These are phyloP conservation scores for Drosophila neotestacea DNA, from an alignment of 2,888 invertebrate species.

Conservation along the genomic window DNA sequence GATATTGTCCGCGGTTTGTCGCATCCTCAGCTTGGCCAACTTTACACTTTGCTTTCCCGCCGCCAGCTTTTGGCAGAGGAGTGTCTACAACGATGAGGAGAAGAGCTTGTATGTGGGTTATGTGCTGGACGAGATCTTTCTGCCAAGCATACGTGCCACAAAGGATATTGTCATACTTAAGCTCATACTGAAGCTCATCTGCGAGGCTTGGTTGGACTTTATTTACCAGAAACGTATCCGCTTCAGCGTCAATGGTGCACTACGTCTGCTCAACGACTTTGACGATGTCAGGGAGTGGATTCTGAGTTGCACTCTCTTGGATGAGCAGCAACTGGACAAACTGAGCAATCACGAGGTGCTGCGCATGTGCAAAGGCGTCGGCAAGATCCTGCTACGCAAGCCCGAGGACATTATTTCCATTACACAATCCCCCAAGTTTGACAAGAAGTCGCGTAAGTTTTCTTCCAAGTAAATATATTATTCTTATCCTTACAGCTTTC, in stretches of 20 bases:
- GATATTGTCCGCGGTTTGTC: slow-evolving; percentile 90
- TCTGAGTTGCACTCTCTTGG: slow-evolving; percentile 87
- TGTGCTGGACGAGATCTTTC: slow-evolving; percentile 90
- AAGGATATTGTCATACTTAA: slow-evolving; percentile 90
- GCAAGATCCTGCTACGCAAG: slow-evolving; percentile 91
- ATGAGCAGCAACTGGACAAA: slow-evolving; percentile 85
- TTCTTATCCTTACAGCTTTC: neutral
- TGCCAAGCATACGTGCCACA: slow-evolving; percentile 92
- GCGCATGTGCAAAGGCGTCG: slow-evolving; percentile 93
- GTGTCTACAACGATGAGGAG: slow-evolving; percentile 78
- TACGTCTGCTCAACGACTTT: slow-evolving; percentile 93
- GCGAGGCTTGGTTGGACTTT: slow-evolving; percentile 95
- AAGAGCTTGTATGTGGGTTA: slow-evolving; percentile 89
- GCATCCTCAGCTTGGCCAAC: slow-evolving; percentile 91
- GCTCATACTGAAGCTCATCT: slow-evolving; percentile 92
- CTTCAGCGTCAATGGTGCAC: slow-evolving; percentile 92
- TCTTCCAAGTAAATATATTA: fast-evolving
- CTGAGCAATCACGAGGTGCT: slow-evolving; percentile 86
- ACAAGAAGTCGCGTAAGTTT: slow-evolving; percentile 70
- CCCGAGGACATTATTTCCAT: slow-evolving; percentile 94
- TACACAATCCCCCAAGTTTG: slow-evolving; percentile 85
- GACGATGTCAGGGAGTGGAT: slow-evolving; percentile 92
- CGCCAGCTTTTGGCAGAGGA: slow-evolving; percentile 88
- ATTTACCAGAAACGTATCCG: slow-evolving; percentile 93
- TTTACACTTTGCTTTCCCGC: slow-evolving; percentile 93